These are phyloP conservation scores for Germaria angustata DNA, from an alignment of 2,888 invertebrate genomes.

Conservation along the genomic window DNA sequence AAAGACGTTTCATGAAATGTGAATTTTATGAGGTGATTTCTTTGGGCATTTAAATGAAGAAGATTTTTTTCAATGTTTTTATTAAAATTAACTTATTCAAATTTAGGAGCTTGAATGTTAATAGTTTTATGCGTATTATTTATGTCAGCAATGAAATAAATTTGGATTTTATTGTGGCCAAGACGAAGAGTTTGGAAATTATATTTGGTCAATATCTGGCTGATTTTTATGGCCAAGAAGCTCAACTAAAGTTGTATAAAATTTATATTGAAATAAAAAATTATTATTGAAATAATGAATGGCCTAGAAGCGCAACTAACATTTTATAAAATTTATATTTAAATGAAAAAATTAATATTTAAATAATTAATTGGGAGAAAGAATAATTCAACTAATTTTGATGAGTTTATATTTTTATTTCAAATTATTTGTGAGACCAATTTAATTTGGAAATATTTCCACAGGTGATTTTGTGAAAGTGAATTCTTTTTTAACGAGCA, in stretches of 20 bases:
- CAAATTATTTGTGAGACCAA: no score
- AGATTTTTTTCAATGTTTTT: slow-evolving; percentile 21
- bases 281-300: no score
- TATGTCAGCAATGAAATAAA: neutral
- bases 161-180: slow-evolving; percentile 12
- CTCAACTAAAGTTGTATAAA: neutral
- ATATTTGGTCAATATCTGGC: neutral
- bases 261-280: no score
- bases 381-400: no score
- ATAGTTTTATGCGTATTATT: neutral
- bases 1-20: slow-evolving; percentile 20
- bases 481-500: no score
- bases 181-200: neutral
- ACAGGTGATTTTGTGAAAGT: no score
- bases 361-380: no score
- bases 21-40: slow-evolving; percentile 27
- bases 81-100: slow-evolving; percentile 37
- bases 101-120: slow-evolving; percentile 9
- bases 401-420: no score
- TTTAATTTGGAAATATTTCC: no score
- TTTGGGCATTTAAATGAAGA: neutral
- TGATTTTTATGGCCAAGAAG: neutral
- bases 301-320: no score
- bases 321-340: no score
- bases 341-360: no score